Percentiles rank a stretch among this genome's conserved stretches.
Evolutionary conservation across 1,140 invertebrate genomes (phyloP).

Genomic region (Liolophura sinensis): DNA sequence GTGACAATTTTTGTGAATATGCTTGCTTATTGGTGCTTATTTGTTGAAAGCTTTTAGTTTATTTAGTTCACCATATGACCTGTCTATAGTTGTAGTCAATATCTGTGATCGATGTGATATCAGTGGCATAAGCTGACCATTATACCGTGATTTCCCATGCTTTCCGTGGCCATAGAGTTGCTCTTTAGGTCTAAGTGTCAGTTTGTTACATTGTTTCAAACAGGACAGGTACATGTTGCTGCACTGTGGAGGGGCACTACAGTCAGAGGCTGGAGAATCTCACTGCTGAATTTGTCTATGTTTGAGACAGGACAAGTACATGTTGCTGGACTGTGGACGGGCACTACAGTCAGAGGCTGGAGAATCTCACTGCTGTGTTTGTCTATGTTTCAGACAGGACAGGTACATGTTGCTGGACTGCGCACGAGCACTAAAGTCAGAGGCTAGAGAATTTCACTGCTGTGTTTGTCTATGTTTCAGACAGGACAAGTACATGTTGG

Average conservation of each 20-base stretch:
- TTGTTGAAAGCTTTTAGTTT: no score
- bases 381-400: slow-evolving; percentile 87
- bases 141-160: neutral
- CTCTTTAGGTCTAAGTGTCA: no score
- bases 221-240: slow-evolving; percentile 70
- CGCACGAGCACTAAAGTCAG: neutral
- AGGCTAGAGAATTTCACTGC: neutral
- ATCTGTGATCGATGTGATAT: no score
- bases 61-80: no score
- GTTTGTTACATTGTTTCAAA: slow-evolving; percentile 93
- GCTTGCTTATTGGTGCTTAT: neutral
- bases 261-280: no score
- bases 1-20: neutral
- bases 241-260: no score
- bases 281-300: no score
- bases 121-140: neutral
- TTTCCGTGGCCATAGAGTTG: neutral
- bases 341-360: slow-evolving; percentile 73
- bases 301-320: slow-evolving; percentile 34
- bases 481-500: slow-evolving; percentile 64
- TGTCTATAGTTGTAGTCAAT: no score
- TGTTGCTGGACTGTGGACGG: slow-evolving; percentile 91
- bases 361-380: slow-evolving; percentile 74
- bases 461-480: slow-evolving; percentile 14
- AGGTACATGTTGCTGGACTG: neutral